Percentiles rank a stretch among this genome's conserved stretches.
phyloP scores from a whole-genome alignment of 2,113 vertebrate genomes.

The Hydrochoerus hydrochaeris region DNA sequence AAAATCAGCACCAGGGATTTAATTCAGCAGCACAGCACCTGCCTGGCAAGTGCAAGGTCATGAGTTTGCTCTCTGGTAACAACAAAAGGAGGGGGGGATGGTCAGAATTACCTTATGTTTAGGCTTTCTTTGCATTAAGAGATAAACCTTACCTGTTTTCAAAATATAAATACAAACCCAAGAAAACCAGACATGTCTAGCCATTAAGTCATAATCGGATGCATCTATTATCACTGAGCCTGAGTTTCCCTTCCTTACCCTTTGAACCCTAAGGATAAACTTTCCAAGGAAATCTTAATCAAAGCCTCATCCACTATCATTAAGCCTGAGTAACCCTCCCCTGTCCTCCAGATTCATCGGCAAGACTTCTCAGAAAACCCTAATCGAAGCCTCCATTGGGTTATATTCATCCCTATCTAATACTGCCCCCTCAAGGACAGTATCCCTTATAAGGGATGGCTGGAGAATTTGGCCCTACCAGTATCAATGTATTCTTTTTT shows the following conservation, averaged over 20 bases:
- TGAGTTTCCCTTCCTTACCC: background rate
- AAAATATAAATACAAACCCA: background rate
- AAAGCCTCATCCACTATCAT: background rate
- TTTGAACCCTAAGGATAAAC: background rate
- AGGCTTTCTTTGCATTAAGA: background rate
- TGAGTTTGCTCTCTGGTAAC: too few species aligned
- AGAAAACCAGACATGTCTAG: background rate
- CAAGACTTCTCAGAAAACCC: background rate
- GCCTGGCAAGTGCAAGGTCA: too few species aligned
- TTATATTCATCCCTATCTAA: background rate
- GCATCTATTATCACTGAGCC: too few species aligned
- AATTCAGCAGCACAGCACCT: too few species aligned
- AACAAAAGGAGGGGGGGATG: too few species aligned
- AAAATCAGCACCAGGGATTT: too few species aligned
- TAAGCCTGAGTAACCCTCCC: background rate
- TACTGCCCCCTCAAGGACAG: background rate
- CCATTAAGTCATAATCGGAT: background rate
- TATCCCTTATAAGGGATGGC: background rate
- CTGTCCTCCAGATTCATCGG: background rate
- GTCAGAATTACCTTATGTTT: background rate
- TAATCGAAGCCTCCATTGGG: background rate
- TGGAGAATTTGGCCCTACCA: background rate
- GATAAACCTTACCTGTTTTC: background rate
- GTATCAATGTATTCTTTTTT: background rate
- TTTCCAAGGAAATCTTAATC: background rate